These are phyloP conservation scores for Balearica regulorum DNA, from an alignment of 2,797 vertebrate species.

Conservation along the genomic window DNA sequence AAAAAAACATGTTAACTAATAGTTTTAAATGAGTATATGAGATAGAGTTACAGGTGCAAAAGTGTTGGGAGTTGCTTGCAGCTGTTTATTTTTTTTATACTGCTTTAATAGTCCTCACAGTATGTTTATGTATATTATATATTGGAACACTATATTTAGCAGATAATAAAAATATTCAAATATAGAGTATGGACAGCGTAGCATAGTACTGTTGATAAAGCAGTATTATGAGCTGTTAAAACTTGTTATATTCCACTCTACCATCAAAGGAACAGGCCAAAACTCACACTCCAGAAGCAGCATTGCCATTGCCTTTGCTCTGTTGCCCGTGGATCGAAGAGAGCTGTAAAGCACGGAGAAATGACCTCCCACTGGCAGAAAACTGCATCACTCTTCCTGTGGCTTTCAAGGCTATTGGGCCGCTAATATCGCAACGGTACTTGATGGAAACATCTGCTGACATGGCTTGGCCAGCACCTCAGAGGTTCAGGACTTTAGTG, in stretches of 20 bases:
- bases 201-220: neutral
- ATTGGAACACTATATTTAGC: neutral
- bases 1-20: neutral
- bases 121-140: neutral
- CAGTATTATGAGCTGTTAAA: neutral
- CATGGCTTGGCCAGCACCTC: neutral
- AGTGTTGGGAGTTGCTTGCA: neutral
- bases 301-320: neutral
- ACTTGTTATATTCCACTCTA: neutral
- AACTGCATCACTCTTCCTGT: neutral
- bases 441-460: neutral
- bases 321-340: neutral
- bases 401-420: neutral
- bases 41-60: neutral
- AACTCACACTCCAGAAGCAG: neutral
- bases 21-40: neutral
- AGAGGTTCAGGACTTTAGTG: neutral
- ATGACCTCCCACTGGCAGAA: neutral
- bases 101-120: neutral
- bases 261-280: neutral
- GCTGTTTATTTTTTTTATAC: neutral
- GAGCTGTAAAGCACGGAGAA: neutral
- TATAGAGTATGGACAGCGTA: neutral
- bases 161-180: neutral
- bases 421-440: accelerated